A percentile compares a stretch with the other conserved stretches of the same genome.
Conservation (phyloP, 1,140 invertebrate species). For the Lasioglossum albipes region DNA sequence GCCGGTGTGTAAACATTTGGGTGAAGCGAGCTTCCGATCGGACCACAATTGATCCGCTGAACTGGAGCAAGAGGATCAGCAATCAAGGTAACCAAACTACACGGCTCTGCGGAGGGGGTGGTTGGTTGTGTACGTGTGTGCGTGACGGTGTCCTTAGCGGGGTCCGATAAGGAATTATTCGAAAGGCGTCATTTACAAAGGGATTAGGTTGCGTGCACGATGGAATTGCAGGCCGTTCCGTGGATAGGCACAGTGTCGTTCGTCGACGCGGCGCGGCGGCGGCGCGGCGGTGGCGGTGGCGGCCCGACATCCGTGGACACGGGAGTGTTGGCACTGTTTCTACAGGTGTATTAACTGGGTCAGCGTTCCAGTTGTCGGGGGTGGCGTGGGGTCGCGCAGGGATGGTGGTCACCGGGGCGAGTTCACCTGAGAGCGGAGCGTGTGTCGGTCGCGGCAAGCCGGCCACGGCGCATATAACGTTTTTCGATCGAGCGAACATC, state of each 20-base stretch:
- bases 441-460: not conserved
- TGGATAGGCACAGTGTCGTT: conserved; percentile 33
- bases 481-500: conserved; percentile 42
- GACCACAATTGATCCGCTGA: not conserved
- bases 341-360: conserved; percentile 66
- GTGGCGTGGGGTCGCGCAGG: conserved; percentile 17
- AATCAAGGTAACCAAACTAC: not conserved
- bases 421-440: conserved; percentile 56
- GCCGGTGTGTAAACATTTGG: not conserved
- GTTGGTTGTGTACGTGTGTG: too few relatives aligned
- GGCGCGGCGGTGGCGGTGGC: too few relatives aligned
- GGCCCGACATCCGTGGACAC: conserved; percentile 40
- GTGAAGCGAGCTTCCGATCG: not conserved
- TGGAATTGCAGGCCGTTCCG: conserved; percentile 31
- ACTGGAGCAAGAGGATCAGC: not conserved
- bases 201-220: conserved; percentile 47
- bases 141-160: not conserved
- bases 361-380: conserved; percentile 63
- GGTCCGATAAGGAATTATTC: conserved; percentile 21
- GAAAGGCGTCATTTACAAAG: conserved; percentile 32
- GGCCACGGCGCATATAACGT: conserved; percentile 23
- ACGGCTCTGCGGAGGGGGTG: not conserved
- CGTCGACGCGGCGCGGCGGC: conserved; percentile 24
- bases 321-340: conserved; percentile 56
- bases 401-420: conserved; percentile 48